These are phyloP conservation scores for Nomada fucata DNA, from an alignment of 2,888 invertebrate genomes.

Conservation along the genomic window DNA sequence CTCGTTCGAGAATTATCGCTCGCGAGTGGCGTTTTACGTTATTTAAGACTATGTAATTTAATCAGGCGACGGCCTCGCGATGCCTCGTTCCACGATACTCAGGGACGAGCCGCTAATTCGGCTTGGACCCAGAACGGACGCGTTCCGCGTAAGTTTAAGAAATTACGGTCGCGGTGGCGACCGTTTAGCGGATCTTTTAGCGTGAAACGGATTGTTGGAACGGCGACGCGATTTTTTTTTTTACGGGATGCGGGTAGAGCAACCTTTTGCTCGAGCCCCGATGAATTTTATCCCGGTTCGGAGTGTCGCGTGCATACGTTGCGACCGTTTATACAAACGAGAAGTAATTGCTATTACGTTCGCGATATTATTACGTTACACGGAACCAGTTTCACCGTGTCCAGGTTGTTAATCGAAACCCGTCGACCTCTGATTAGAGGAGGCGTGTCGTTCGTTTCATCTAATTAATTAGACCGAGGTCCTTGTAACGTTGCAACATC, in stretches of 20 bases:
- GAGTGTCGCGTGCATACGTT: no score
- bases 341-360: not conserved
- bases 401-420: not conserved
- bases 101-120: constrained; percentile 41
- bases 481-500: not conserved
- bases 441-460: not conserved
- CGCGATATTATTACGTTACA: not conserved
- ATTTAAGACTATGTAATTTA: constrained; percentile 66
- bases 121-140: constrained; percentile 16
- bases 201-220: constrained; percentile 43
- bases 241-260: not conserved
- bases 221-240: not conserved
- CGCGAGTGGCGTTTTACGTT: constrained; percentile 61
- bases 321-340: not conserved
- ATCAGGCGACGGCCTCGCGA: constrained; percentile 56
- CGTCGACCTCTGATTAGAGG: not conserved
- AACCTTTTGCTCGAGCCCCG: not conserved
- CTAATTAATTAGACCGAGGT: not conserved
- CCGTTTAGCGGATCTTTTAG: constrained; percentile 36
- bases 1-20: constrained; percentile 58
- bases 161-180: constrained; percentile 43
- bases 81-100: constrained; percentile 25
- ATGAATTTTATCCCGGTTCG: not conserved
- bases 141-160: constrained; percentile 33
- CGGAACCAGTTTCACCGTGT: not conserved